Evolutionary conservation across 1,140 invertebrate species (phyloP).

Genomic region (Archegozetes longisetosus): DNA sequence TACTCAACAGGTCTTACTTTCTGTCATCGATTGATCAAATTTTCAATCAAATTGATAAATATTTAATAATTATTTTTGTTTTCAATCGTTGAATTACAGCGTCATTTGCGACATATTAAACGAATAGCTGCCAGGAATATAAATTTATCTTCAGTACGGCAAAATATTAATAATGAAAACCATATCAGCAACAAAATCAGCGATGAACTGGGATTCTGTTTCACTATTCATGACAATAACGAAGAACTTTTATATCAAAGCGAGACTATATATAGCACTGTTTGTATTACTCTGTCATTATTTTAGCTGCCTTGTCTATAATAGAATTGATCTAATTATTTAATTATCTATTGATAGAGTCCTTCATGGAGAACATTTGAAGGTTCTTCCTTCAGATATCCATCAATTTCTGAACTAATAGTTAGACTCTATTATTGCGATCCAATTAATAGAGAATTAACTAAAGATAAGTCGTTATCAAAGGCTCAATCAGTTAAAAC

Average conservation of each 20-base stretch:
- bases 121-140: conserved; percentile 10
- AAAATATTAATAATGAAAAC: too few relatives aligned
- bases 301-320: background rate
- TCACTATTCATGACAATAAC: background rate
- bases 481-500: too few relatives aligned
- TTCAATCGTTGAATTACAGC: background rate
- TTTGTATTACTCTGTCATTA: background rate
- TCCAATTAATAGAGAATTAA: background rate
- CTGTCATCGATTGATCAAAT: background rate
- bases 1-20: conserved; percentile 6
- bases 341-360: background rate
- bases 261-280: background rate
- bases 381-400: conserved; percentile 2
- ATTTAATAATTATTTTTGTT: background rate
- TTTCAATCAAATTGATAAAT: too few relatives aligned
- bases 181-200: background rate
- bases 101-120: conserved; percentile 8
- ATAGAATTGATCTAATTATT: background rate
- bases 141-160: background rate
- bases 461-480: too few relatives aligned
- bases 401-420: conserved; percentile 3
- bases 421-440: conserved; percentile 3
- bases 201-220: background rate
- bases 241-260: conserved; percentile 8
- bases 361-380: conserved; percentile 5